Conservation (phyloP, 2,797 vertebrate genomes). For the Myripristis jacobus region DNA sequence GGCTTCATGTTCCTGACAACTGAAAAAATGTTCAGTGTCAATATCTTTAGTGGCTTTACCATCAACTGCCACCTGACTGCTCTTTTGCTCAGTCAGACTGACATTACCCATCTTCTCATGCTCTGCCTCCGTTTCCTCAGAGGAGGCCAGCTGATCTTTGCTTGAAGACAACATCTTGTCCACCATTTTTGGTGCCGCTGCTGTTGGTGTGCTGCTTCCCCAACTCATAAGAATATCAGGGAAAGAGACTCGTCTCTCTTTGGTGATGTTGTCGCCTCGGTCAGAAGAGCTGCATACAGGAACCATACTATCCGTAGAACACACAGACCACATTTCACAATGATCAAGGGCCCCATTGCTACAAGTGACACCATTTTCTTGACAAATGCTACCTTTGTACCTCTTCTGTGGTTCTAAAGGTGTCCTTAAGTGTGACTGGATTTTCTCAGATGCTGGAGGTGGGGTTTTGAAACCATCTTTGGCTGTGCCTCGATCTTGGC, state of each 20-base stretch:
- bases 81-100: background rate
- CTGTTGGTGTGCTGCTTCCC: constrained; percentile 16
- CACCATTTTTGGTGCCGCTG: accelerated
- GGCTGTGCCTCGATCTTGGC: background rate
- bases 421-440: background rate
- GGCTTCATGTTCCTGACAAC: background rate
- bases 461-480: background rate
- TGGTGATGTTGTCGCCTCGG: constrained; percentile 43
- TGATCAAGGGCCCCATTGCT: background rate
- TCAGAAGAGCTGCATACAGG: constrained; percentile 64
- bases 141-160: background rate
- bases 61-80: background rate
- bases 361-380: constrained; percentile 5
- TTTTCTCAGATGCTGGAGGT: background rate
- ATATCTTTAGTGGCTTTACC: background rate
- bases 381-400: background rate
- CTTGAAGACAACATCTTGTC: constrained; percentile 14
- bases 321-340: constrained; percentile 52
- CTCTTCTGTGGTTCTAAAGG: constrained; percentile 8
- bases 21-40: background rate
- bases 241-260: constrained; percentile 52
- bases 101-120: background rate
- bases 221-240: constrained; percentile 65
- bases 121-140: background rate
- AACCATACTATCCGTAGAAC: constrained; percentile 44